These are phyloP conservation scores for Chrosomus eos DNA, from an alignment of 2,797 vertebrate genomes.

Conservation along the genomic window DNA sequence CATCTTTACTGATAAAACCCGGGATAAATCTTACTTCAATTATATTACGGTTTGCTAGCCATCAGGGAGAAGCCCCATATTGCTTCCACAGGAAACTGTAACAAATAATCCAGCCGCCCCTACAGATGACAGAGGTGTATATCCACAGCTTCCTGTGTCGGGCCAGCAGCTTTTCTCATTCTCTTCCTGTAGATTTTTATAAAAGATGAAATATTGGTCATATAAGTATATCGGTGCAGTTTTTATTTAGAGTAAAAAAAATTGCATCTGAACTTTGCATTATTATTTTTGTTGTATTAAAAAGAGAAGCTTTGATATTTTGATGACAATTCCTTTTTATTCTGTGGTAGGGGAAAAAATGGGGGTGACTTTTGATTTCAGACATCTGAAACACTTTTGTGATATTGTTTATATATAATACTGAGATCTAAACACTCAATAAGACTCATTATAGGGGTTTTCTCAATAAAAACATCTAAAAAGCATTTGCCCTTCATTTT, in stretches of 20 bases:
- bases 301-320: neutral
- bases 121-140: conserved; percentile 66
- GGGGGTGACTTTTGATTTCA: neutral
- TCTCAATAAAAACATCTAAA: neutral
- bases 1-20: conserved; percentile 32
- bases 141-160: conserved; percentile 70
- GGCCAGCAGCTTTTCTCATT: conserved; percentile 70
- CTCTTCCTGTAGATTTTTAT: conserved; percentile 28
- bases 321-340: neutral
- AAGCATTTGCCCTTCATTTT: neutral
- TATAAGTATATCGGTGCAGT: neutral
- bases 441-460: neutral
- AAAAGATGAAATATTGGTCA: conserved; percentile 11
- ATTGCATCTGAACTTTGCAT: neutral
- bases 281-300: neutral
- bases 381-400: neutral
- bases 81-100: conserved; percentile 23
- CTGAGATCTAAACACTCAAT: neutral
- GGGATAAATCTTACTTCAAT: conserved; percentile 18
- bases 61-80: conserved; percentile 6
- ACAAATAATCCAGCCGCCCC: conserved; percentile 54
- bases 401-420: neutral
- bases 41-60: conserved; percentile 20
- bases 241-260: neutral
- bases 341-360: neutral